Conservation (phyloP, 2,888 invertebrate genomes). For the Diplazon laetatorius region DNA sequence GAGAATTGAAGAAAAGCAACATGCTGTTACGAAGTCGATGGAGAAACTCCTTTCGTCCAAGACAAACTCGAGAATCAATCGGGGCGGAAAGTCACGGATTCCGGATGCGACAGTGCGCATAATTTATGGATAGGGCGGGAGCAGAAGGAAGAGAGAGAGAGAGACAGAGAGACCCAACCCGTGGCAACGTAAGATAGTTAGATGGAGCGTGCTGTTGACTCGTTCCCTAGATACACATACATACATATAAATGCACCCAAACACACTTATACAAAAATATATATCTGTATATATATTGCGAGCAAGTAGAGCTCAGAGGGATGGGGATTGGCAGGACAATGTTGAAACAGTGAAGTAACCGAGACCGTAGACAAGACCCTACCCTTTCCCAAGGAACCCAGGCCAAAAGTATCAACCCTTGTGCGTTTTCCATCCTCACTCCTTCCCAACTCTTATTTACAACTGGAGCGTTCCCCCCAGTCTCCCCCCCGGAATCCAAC, state of each 20-base stretch:
- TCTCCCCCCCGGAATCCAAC: neutral
- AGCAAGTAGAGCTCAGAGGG: too few relatives aligned
- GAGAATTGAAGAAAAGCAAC: slow-evolving; percentile 22
- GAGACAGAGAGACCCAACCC: too few relatives aligned
- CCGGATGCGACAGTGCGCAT: slow-evolving; percentile 59
- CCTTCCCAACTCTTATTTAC: slow-evolving; percentile 75
- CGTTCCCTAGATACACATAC: slow-evolving; percentile 37
- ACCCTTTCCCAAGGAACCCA: slow-evolving; percentile 59
- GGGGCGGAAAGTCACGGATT: slow-evolving; percentile 63
- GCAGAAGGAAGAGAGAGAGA: too few relatives aligned
- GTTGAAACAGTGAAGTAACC: slow-evolving; percentile 1
- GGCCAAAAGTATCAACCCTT: slow-evolving; percentile 76
- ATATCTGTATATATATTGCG: too few relatives aligned
- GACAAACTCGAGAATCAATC: slow-evolving; percentile 65
- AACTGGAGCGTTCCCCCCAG: slow-evolving; percentile 81
- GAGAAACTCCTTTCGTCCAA: slow-evolving; percentile 56
- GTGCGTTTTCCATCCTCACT: slow-evolving; percentile 8
- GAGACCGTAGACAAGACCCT: neutral
- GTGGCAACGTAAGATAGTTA: slow-evolving; percentile 48
- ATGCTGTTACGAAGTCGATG: slow-evolving; percentile 48
- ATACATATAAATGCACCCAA: slow-evolving; percentile 3
- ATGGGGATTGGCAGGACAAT: neutral
- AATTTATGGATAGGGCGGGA: slow-evolving; percentile 53
- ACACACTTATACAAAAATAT: too few relatives aligned
- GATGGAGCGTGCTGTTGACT: slow-evolving; percentile 63